A percentile compares a stretch with the other conserved stretches of the same genome.
Conservation (phyloP, 2,797 vertebrate genomes). For the Merluccius polli region DNA sequence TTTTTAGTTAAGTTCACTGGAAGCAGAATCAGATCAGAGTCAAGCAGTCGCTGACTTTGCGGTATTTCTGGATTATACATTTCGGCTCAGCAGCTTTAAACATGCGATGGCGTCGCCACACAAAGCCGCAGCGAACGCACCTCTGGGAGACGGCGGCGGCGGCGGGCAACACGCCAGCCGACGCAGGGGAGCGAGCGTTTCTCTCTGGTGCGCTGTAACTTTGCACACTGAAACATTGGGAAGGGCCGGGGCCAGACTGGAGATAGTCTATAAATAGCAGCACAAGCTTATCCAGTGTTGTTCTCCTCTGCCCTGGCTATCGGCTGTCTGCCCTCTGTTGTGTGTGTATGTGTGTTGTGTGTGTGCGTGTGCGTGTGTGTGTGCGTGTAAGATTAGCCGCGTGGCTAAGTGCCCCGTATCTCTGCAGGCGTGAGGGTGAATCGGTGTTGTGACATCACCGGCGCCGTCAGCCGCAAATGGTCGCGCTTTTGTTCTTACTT, state of each 20-base stretch:
- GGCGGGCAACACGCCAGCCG: neutral
- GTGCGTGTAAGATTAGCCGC: no score
- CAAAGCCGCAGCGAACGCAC: no score
- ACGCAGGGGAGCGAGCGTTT: neutral
- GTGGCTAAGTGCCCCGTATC: neutral
- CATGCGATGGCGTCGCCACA: neutral
- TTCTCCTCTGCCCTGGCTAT: conserved; percentile 64
- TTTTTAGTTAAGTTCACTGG: no score
- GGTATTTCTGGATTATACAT: neutral
- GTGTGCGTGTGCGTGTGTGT: neutral
- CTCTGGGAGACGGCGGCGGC: neutral
- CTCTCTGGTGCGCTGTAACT: conserved; percentile 29
- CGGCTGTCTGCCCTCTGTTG: conserved; percentile 48
- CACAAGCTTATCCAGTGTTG: conserved; percentile 56
- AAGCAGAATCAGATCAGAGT: no score
- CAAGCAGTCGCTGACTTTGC: no score
- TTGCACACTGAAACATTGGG: conserved; percentile 47
- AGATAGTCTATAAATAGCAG: conserved; percentile 68
- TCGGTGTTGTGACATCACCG: neutral
- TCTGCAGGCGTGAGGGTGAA: neutral
- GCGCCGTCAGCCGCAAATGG: neutral
- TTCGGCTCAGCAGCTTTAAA: neutral
- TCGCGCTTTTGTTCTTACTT: neutral
- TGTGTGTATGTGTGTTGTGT: no score
- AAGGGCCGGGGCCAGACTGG: conserved; percentile 58